Conservation (phyloP, 2,888 invertebrate species). For the Orchestes rusci region DNA sequence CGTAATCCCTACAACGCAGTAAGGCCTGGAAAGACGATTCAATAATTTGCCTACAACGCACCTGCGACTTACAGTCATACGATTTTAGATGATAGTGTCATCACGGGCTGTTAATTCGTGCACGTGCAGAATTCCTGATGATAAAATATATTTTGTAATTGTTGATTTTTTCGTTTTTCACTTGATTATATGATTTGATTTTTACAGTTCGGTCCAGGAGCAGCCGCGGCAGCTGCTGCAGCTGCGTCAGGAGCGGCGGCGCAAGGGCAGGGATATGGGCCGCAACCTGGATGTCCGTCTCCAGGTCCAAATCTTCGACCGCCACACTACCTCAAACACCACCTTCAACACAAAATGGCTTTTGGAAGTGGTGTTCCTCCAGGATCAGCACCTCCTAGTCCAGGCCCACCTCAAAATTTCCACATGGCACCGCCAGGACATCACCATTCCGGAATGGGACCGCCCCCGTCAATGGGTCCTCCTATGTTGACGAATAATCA, state of each 20-base stretch:
- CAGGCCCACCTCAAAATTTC: conserved; percentile 52
- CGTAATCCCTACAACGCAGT: too few species aligned
- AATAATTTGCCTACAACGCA: too few species aligned
- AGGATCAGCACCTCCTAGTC: conserved; percentile 54
- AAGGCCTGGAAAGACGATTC: too few species aligned
- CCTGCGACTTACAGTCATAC: too few species aligned
- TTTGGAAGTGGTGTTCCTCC: conserved; percentile 47
- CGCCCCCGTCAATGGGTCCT: conserved; percentile 55
- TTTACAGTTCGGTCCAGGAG: conserved; percentile 28
- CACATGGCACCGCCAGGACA: conserved; percentile 53
- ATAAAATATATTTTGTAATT: too few species aligned
- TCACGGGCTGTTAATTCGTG: too few species aligned
- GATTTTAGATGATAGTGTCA: too few species aligned
- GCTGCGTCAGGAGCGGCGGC: too few species aligned
- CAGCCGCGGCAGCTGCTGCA: too few species aligned
- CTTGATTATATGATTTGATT: conserved; percentile 36
- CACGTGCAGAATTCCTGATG: too few species aligned
- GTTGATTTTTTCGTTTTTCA: too few species aligned
- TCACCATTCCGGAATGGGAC: conserved; percentile 50
- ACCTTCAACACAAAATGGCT: conserved; percentile 63
- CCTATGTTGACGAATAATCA: conserved; percentile 43
- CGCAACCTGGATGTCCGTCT: conserved; percentile 50
- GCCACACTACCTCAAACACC: conserved; percentile 62
- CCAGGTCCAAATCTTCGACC: conserved; percentile 48
- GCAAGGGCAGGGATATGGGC: conserved; percentile 47